Base-by-base conservation (phyloP, 2,797 vertebrate species). In the Rhodeus uyekii region DNA sequence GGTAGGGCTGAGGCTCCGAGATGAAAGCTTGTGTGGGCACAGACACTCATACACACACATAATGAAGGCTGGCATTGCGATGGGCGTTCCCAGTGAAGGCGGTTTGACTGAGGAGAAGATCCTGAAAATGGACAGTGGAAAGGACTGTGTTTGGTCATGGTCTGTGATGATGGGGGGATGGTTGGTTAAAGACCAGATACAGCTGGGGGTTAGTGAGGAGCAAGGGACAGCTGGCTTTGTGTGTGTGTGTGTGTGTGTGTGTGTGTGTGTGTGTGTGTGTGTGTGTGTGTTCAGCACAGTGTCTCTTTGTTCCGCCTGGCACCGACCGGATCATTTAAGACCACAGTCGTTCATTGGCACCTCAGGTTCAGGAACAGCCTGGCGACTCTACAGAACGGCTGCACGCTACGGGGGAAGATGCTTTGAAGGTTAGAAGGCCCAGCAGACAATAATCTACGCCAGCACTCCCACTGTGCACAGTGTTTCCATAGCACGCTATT, bases 231-330 rank as follows among this genome's bases (percentile, higher is more conserved):
- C 93, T 94, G 94, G 92, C 65, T 76, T 69, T 75, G 64, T 83
- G 46, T 87, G 67, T 79, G 46, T 82, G 68, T 76, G 61, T 76
- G 19, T 68, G 68, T 71, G 71, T 48, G 60, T 58, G 68, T 68
- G 0, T 44, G 0, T 50, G 48, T 50, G 18, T 74, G 64, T 76
- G 78, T 63, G 83, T 84, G 68, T 68, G 0, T 44, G 0, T 50
- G 48, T 50, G 18, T 74, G 64, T 76, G 78, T 63, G 83, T 84
- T 38, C 61, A 78, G 78, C 85, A 90, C 86, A 90, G 89, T 93
- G 91, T 90, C 91, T 91, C 90, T 91, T 93, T 95, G 94, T 94
- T 95, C 92, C 91, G 91, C 90, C 93, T 93, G 92, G 92, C 92
- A 87, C 91, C 87, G 86, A 90, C 87, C 88, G 64, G 89, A 89